Evolutionary conservation across 2,888 invertebrate genomes (phyloP).

Genomic region (Drosophila meridionalis): DNA sequence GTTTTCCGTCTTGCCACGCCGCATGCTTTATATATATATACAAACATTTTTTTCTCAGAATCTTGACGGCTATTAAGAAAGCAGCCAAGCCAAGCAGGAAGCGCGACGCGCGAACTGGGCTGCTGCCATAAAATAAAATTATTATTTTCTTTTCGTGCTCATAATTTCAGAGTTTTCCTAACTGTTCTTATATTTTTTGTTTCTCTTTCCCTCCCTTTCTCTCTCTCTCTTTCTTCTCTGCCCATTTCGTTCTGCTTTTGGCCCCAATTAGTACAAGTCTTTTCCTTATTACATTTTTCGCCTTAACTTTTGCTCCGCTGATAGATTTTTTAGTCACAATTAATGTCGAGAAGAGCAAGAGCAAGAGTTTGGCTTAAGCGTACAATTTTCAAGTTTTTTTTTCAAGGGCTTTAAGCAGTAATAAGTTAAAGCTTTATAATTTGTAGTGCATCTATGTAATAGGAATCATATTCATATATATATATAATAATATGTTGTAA

Average conservation of each 20-base stretch:
- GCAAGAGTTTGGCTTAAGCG: neutral
- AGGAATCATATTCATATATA: too few relatives aligned
- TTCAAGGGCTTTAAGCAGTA: neutral
- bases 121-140: slow-evolving; percentile 69
- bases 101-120: slow-evolving; percentile 12
- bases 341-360: neutral
- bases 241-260: slow-evolving; percentile 33
- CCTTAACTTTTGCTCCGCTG: slow-evolving; percentile 35
- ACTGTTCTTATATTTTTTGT: slow-evolving; percentile 35
- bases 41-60: slow-evolving; percentile 70
- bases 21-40: slow-evolving; percentile 46
- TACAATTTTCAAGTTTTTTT: neutral
- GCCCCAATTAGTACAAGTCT: slow-evolving; percentile 71
- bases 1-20: slow-evolving; percentile 50
- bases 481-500: too few relatives aligned
- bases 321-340: slow-evolving; percentile 15
- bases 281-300: slow-evolving; percentile 66
- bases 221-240: neutral
- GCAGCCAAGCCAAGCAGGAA: slow-evolving; percentile 44
- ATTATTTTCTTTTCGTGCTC: slow-evolving; percentile 79
- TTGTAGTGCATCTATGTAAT: too few relatives aligned
- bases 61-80: slow-evolving; percentile 77
- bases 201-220: neutral
- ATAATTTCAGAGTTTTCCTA: slow-evolving; percentile 65
- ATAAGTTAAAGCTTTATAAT: neutral